Conservation (phyloP, 2,797 vertebrate genomes). For the Gallinago solitaria region DNA sequence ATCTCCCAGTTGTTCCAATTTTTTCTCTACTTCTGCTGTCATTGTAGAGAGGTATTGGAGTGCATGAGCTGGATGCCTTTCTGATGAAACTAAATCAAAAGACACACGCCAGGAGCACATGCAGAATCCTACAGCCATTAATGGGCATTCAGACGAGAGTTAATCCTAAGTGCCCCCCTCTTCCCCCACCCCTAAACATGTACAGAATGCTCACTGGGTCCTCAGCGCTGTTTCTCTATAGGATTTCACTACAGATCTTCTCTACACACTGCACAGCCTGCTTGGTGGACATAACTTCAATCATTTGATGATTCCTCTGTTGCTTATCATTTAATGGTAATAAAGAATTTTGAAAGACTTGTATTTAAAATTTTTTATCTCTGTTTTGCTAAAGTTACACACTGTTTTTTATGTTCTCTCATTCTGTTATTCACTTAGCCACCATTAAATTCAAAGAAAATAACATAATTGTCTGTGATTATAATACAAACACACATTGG, state of each 20-base stretch:
- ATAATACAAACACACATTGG: slow-evolving; percentile 65
- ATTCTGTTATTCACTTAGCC: slow-evolving; percentile 38
- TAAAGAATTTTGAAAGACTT: slow-evolving; percentile 54
- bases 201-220: neutral
- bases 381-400: slow-evolving; percentile 63
- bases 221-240: neutral
- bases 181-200: fast-evolving
- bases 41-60: neutral
- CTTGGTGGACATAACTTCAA: neutral
- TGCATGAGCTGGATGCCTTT: neutral
- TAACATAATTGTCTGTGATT: slow-evolving; percentile 26
- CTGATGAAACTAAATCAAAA: neutral
- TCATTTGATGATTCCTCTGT: neutral
- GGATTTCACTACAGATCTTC: neutral
- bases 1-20: neutral
- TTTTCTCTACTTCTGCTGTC: neutral
- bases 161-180: neutral
- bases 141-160: neutral
- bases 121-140: neutral
- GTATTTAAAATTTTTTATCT: slow-evolving; percentile 50
- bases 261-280: neutral
- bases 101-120: neutral
- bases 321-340: neutral
- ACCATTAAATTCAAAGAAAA: slow-evolving; percentile 74
- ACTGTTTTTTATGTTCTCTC: neutral